Conservation (phyloP, 37 sponge, comb jelly and placozoan genomes). For the Crambe crambe region DNA sequence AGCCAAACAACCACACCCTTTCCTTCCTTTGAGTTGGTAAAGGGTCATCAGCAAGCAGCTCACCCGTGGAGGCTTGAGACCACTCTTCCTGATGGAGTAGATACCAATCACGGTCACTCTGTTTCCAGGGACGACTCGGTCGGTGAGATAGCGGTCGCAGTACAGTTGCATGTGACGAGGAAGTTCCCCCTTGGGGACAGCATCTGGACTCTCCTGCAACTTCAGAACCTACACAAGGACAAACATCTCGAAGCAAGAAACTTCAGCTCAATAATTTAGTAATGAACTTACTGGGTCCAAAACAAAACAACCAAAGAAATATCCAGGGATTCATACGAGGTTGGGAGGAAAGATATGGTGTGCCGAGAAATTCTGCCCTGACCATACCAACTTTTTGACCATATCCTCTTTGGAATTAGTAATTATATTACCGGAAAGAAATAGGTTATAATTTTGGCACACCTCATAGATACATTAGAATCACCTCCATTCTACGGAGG, state of each 20-base stretch:
- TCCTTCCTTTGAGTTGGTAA: too few species aligned
- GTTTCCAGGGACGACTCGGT: slow-evolving; percentile 96
- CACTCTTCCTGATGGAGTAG: slow-evolving; percentile 91
- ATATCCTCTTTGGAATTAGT: too few species aligned
- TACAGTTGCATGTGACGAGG: slow-evolving; percentile 99
- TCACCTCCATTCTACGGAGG: too few species aligned
- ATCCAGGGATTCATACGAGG: too few species aligned
- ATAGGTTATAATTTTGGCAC: too few species aligned
- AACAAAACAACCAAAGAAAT: neutral
- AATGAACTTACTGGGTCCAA: neutral
- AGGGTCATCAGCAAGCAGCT: too few species aligned
- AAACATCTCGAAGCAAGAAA: neutral
- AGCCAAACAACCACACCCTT: too few species aligned
- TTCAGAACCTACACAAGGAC: slow-evolving; percentile 75
- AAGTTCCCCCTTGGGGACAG: slow-evolving; percentile 97
- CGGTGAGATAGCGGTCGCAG: slow-evolving; percentile 87
- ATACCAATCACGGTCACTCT: slow-evolving; percentile 90
- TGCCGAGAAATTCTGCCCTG: too few species aligned
- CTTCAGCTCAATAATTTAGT: neutral
- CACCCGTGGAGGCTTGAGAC: slow-evolving; percentile 57
- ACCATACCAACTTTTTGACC: too few species aligned
- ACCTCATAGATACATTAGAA: too few species aligned
- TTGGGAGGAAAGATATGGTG: too few species aligned
- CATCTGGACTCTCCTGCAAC: slow-evolving; percentile 97
- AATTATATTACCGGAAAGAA: too few species aligned